A percentile compares a stretch with the other conserved stretches of the same genome.
Evolutionary conservation across 2,797 vertebrate genomes (phyloP).

Genomic region (Xenentodon cancila): DNA sequence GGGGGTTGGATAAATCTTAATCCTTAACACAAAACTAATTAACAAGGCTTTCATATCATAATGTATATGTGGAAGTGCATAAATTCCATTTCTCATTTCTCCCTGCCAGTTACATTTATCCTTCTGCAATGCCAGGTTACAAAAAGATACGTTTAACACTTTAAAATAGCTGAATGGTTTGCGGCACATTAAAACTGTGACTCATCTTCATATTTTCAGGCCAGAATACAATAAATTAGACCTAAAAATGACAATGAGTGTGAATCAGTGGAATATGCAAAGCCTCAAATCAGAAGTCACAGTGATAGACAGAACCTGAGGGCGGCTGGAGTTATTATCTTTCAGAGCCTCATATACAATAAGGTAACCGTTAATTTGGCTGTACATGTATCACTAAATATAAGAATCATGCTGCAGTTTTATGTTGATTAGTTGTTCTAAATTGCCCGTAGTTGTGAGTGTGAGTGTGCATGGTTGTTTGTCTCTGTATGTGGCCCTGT

Average conservation of each 20-base stretch:
- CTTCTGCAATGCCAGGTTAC: background rate
- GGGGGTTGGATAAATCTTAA: background rate
- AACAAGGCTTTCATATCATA: background rate
- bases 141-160: constrained; percentile 4
- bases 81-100: background rate
- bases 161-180: constrained; percentile 23
- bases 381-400: constrained; percentile 30
- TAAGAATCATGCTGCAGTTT: constrained; percentile 51
- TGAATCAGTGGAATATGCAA: constrained; percentile 22
- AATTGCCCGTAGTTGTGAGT: no score
- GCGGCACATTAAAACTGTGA: constrained; percentile 16
- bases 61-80: background rate
- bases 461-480: no score
- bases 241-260: constrained; percentile 29
- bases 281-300: constrained; percentile 36
- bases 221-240: constrained; percentile 28
- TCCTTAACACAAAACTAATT: background rate
- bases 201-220: constrained; percentile 43
- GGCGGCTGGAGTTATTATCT: constrained; percentile 28
- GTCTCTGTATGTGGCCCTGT: no score
- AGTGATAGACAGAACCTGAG: constrained; percentile 44
- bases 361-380: constrained; percentile 42
- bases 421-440: no score
- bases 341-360: constrained; percentile 41
- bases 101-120: background rate